Conservation (phyloP, 1,140 invertebrate genomes). For the Lepidurus apus region DNA sequence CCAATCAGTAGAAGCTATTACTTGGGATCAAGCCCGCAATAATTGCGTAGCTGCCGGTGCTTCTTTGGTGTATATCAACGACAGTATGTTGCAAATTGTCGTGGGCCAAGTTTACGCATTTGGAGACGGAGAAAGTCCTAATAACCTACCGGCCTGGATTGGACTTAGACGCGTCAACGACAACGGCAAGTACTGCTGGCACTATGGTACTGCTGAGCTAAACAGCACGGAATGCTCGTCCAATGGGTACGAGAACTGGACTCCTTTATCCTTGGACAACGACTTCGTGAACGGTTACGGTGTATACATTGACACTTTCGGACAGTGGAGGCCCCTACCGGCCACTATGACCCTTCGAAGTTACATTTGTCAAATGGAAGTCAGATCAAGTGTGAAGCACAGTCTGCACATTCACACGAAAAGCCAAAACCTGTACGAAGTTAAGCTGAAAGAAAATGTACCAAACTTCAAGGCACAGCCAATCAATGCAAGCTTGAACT, state of each 20-base stretch:
- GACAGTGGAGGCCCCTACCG: background rate
- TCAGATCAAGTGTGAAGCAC: background rate
- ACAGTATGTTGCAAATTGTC: background rate
- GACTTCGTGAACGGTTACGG: background rate
- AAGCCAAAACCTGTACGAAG: background rate
- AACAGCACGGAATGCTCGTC: constrained; percentile 8
- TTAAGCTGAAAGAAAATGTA: background rate
- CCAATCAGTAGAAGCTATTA: background rate
- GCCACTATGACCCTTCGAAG: background rate
- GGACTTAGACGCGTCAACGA: background rate
- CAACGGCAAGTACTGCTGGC: background rate
- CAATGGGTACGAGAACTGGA: background rate
- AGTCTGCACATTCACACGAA: background rate
- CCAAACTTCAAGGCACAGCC: background rate
- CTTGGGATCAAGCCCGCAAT: background rate
- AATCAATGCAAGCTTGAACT: background rate
- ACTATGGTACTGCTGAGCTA: background rate
- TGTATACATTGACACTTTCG: background rate
- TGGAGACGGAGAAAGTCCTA: background rate
- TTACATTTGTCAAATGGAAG: constrained; percentile 3
- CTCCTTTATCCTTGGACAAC: background rate
- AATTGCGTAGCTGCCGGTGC: background rate
- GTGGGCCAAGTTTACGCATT: background rate
- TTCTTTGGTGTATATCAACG: background rate
- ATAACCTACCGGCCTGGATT: background rate